Evolutionary conservation across 2,888 invertebrate genomes (phyloP), one percentile per base, ranked within the genome.

Genomic region (Cyaniris semiargus): DNA sequence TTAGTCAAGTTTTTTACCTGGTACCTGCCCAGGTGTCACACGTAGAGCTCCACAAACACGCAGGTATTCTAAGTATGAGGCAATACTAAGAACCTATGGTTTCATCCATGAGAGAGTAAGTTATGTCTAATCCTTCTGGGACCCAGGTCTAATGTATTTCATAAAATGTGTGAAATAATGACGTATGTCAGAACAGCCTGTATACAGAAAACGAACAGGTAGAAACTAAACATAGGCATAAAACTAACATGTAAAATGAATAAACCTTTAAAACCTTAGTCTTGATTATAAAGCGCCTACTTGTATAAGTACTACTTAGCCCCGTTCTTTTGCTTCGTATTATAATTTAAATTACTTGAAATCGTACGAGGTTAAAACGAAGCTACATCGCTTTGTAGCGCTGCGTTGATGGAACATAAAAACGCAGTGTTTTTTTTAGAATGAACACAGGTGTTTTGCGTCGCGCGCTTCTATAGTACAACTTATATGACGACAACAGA

Each of bases 271-370:
- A 60, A 66, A 31, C 27, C 66, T 27, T 66, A 66, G 27, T 66
- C 66, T 18, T 27, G 27, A 27, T 6, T 66, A 66, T 66, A 66
- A 66, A 27, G 27, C 66, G 27, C 66, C 15, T 31, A 66, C 60
- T 60, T 23, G 5, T 66, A 18, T 31, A 66, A 66, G 66, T 66
- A 18, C 60, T 66, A 66, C 66, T 66, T 66, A 66, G 27, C 27
- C 66, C 27, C 66, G 66, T 66, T 66, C 27, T 66, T 66, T 66
- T 27, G 15, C 27, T 66, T 66, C 66, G 27, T 31, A 66, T 66
- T 31, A 66, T 66, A 66, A 66, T 66, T 66, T 18, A 66, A 66
- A 66, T 18, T 66, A 18, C 66, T 66, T 31, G 66, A 66, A 66
- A 66, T 18, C 66, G n/a, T 21, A 60, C 60, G 60, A 23, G 10